A percentile compares a stretch with the other conserved stretches of the same genome.
phyloP scores from a whole-genome alignment of 2,888 invertebrate species.

The Leptinotarsa juncta region DNA sequence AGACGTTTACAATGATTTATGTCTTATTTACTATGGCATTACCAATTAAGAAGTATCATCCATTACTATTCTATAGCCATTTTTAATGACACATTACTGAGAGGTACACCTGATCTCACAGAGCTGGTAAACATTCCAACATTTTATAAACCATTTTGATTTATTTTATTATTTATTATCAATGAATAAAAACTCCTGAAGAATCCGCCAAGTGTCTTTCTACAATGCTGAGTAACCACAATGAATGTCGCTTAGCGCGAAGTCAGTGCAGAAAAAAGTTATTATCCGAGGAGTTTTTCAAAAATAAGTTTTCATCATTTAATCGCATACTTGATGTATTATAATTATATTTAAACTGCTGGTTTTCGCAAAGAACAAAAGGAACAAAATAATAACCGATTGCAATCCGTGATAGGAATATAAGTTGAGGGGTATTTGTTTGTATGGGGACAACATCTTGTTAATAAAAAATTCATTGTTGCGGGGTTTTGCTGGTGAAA shows the following conservation, averaged over 20 bases:
- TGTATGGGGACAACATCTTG: no score
- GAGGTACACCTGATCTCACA: slow-evolving; percentile 43
- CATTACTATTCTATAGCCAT: slow-evolving; percentile 43
- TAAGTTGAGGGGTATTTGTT: no score
- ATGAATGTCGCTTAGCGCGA: neutral
- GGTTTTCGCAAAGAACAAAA: no score
- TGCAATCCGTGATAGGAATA: no score
- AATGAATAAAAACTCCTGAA: slow-evolving; percentile 25
- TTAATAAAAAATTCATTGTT: no score
- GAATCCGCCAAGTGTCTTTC: slow-evolving; percentile 23
- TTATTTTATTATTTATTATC: slow-evolving; percentile 37
- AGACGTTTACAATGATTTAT: slow-evolving; percentile 44
- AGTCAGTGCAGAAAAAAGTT: no score
- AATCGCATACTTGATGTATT: no score
- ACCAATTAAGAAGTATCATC: slow-evolving; percentile 45
- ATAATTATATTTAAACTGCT: no score
- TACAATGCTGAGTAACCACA: slow-evolving; percentile 2
- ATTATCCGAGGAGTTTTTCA: no score
- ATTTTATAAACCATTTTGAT: slow-evolving; percentile 35
- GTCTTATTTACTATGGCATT: slow-evolving; percentile 44
- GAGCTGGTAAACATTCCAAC: slow-evolving; percentile 35
- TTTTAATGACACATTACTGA: slow-evolving; percentile 44
- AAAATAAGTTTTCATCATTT: no score
- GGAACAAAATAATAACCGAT: no score
- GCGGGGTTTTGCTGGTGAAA: no score